These are phyloP conservation scores for Eilema depressum DNA, from an alignment of 2,888 invertebrate genomes.

Conservation along the genomic window DNA sequence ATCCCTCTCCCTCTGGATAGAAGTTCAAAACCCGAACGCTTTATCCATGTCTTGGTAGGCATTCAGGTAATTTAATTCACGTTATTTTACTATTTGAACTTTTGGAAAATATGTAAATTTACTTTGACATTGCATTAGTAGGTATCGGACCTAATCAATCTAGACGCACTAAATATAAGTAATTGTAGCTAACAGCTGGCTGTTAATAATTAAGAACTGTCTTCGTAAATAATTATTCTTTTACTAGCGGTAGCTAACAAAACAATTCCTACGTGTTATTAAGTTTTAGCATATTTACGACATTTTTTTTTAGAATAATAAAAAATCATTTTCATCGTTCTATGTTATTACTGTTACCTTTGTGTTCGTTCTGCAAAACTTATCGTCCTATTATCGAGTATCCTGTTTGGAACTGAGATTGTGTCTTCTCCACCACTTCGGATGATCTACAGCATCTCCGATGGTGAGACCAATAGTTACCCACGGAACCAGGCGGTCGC, in stretches of 20 bases:
- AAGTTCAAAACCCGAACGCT: too few species aligned
- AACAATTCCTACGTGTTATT: neutral
- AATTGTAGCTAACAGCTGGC: neutral
- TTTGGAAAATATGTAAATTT: neutral
- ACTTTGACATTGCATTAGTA: neutral
- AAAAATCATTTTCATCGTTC: neutral
- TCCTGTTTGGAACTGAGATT: too few species aligned
- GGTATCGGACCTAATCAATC: neutral
- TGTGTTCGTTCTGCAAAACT: neutral
- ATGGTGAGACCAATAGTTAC: too few species aligned
- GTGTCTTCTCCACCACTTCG: too few species aligned
- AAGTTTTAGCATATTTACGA: neutral
- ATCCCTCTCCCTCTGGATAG: too few species aligned
- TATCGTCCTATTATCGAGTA: too few species aligned
- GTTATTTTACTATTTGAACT: neutral
- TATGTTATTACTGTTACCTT: neutral
- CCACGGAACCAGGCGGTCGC: too few species aligned
- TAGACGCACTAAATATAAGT: neutral
- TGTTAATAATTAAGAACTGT: neutral
- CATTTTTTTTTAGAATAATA: neutral
- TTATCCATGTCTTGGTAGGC: neutral
- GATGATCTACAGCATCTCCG: too few species aligned
- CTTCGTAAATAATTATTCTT: neutral
- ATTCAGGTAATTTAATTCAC: too few species aligned
- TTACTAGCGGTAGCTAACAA: neutral